Conservation (phyloP, 2,888 invertebrate species). For the Drosophila testacea region DNA sequence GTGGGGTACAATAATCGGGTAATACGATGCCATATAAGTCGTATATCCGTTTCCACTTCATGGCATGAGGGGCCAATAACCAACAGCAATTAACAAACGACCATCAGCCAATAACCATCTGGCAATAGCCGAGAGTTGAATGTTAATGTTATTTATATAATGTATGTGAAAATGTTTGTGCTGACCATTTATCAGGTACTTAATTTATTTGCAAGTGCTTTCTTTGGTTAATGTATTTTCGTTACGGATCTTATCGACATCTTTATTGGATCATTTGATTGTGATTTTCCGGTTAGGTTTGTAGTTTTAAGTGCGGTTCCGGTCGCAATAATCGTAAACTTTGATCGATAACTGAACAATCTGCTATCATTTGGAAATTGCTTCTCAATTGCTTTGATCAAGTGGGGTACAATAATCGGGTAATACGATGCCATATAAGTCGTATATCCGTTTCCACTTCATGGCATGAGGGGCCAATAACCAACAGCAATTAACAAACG, state of each 20-base stretch:
- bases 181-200: not conserved
- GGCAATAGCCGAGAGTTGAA: not conserved
- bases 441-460: conserved; percentile 46
- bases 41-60: conserved; percentile 47
- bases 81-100: not conserved
- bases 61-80: conserved; percentile 15
- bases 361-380: conserved; percentile 4
- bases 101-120: conserved; percentile 17
- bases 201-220: not conserved
- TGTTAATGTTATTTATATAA: too few species aligned
- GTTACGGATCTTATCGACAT: not conserved
- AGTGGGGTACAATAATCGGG: conserved; percentile 15
- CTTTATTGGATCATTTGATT: conserved; percentile 13
- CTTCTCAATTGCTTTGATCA: not conserved
- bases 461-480: conserved; percentile 14
- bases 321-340: conserved; percentile 6
- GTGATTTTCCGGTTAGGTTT: conserved; percentile 19
- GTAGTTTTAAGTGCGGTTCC: conserved; percentile 8
- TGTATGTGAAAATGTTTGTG: not conserved
- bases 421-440: not conserved
- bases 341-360: conserved; percentile 28
- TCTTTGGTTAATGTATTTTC: not conserved
- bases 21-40: not conserved
- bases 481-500: not conserved
- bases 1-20: conserved; percentile 12